Conservation (phyloP, 2,888 invertebrate genomes). For the Eupithecia abbreviata region DNA sequence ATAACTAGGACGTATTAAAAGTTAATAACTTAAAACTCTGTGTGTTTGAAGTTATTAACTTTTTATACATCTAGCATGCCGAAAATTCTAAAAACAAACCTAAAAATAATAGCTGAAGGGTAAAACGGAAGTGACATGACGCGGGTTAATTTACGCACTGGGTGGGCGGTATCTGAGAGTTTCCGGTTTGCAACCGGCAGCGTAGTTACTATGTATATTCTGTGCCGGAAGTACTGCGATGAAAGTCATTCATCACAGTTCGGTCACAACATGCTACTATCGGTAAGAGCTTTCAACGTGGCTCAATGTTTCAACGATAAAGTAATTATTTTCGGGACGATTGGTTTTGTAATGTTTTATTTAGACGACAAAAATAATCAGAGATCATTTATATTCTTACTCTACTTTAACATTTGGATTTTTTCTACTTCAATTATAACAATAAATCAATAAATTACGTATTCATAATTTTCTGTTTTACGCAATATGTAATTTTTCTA, state of each 20-base stretch:
- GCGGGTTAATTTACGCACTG: slow-evolving; percentile 70
- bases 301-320: slow-evolving; percentile 38
- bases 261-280: slow-evolving; percentile 66
- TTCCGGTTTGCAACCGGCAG: slow-evolving; percentile 66
- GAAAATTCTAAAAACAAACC: not conserved
- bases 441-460: too few species aligned
- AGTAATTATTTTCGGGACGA: slow-evolving; percentile 36
- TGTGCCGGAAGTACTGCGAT: slow-evolving; percentile 51
- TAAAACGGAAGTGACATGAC: slow-evolving; percentile 66
- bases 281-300: slow-evolving; percentile 57
- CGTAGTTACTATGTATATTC: slow-evolving; percentile 33
- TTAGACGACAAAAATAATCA: not conserved
- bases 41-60: not conserved
- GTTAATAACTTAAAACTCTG: too few species aligned
- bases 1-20: too few species aligned
- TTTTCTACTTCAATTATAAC: too few species aligned
- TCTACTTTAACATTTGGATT: not conserved
- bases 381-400: not conserved
- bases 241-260: slow-evolving; percentile 77
- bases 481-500: too few species aligned
- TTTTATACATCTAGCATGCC: not conserved
- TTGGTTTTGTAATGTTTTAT: not conserved
- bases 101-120: slow-evolving; percentile 49
- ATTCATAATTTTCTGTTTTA: too few species aligned
- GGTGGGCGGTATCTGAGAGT: slow-evolving; percentile 71